A percentile compares a stretch with the other conserved stretches of the same genome.
Evolutionary conservation across 2,113 vertebrate species (phyloP).

Genomic region (Pelvicachromis taeniatus): DNA sequence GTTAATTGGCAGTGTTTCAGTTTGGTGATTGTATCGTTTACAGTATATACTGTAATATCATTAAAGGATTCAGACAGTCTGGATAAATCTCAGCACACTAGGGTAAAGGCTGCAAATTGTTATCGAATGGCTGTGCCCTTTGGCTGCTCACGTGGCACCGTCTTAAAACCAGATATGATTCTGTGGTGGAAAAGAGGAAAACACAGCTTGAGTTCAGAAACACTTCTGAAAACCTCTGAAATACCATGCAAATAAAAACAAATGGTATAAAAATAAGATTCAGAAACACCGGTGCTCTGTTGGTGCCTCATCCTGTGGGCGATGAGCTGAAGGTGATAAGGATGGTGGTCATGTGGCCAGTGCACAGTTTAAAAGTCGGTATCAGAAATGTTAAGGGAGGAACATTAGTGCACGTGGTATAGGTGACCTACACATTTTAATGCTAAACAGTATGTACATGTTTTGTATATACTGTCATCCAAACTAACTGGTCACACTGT

Average conservation of each 20-base stretch:
- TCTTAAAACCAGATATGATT: not conserved
- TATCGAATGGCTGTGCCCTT: not conserved
- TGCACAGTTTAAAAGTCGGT: not conserved
- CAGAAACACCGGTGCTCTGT: not conserved
- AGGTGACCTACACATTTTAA: not conserved
- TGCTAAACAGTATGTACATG: not conserved
- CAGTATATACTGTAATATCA: not conserved
- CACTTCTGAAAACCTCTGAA: not conserved
- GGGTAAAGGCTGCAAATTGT: not conserved
- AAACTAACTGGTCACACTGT: not conserved
- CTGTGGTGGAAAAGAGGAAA: not conserved
- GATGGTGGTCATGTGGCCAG: not conserved
- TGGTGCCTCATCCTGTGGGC: not conserved
- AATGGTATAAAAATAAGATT: not conserved
- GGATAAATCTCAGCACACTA: not conserved
- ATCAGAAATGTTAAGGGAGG: not conserved
- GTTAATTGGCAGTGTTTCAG: not conserved
- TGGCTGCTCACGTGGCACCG: not conserved
- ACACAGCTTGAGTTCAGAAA: not conserved
- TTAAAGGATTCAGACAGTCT: not conserved
- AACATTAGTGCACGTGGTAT: not conserved
- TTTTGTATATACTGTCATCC: not conserved
- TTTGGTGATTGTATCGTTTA: not conserved
- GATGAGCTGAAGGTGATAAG: not conserved
- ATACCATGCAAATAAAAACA: not conserved